A percentile compares a stretch with the other conserved stretches of the same genome.
Conservation (phyloP, 2,113 vertebrate species). For the Collichthys lucidus region DNA sequence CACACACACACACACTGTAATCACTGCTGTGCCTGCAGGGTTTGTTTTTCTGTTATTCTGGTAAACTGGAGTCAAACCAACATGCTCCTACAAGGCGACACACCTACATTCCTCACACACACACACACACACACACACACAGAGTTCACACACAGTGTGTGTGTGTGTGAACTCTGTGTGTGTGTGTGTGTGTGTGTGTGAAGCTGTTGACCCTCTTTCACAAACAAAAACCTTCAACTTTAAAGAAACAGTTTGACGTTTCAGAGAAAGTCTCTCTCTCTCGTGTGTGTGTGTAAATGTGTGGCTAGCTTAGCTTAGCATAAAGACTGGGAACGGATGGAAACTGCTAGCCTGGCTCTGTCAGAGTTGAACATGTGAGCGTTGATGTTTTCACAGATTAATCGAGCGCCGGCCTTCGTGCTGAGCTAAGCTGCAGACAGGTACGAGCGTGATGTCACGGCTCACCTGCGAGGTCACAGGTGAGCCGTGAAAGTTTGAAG, state of each 20-base stretch:
- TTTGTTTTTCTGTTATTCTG: conserved; percentile 60
- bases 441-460: background rate
- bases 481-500: background rate
- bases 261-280: background rate
- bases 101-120: conserved; percentile 55
- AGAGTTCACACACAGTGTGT: too few relatives aligned
- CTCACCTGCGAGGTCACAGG: background rate
- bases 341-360: background rate
- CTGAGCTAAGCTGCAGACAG: background rate
- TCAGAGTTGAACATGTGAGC: background rate
- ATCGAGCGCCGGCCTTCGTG: too few relatives aligned
- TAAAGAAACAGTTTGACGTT: background rate
- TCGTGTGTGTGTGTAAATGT: background rate
- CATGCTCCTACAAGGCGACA: conserved; percentile 33
- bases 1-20: conserved; percentile 12
- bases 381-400: too few relatives aligned
- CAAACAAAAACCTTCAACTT: background rate
- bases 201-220: conserved; percentile 14
- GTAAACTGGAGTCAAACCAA: conserved; percentile 36
- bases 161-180: too few relatives aligned
- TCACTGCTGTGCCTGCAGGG: conserved; percentile 32
- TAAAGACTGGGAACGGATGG: background rate
- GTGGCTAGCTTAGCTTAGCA: conserved; percentile 42
- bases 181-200: too few relatives aligned
- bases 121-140: conserved; percentile 17